A percentile compares a stretch with the other conserved stretches of the same genome.
Evolutionary conservation across 2,797 vertebrate genomes (phyloP).

Genomic region (Rhinogobio ventralis): DNA sequence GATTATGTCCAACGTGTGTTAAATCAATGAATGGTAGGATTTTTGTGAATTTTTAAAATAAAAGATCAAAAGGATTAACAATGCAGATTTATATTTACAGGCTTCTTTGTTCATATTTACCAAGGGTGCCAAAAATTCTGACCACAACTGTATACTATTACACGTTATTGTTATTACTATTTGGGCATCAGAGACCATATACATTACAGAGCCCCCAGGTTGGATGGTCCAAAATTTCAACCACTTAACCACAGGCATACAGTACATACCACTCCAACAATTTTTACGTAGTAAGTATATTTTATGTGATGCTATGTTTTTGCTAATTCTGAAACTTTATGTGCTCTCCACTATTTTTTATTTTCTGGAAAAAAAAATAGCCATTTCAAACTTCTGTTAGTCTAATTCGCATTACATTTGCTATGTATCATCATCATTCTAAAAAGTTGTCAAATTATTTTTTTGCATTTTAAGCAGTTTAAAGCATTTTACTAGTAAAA

Average conservation of each 20-base stretch:
- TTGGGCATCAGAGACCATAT: neutral
- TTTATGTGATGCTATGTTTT: neutral
- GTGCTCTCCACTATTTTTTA: neutral
- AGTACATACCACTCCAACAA: neutral
- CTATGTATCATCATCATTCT: neutral
- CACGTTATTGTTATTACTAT: neutral
- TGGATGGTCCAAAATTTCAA: neutral
- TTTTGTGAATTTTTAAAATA: too few relatives aligned
- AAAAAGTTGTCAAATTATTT: neutral
- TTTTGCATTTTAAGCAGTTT: neutral
- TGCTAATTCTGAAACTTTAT: neutral
- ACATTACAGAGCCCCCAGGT: neutral
- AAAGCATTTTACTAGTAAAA: neutral
- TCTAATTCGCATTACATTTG: neutral
- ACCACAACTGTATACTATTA: neutral
- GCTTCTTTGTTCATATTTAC: too few relatives aligned
- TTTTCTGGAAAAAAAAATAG: neutral
- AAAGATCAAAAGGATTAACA: too few relatives aligned
- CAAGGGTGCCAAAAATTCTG: too few relatives aligned
- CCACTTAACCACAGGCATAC: neutral
- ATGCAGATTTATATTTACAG: too few relatives aligned
- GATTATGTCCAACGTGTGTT: too few relatives aligned
- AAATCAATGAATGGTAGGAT: too few relatives aligned
- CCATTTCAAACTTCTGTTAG: neutral
- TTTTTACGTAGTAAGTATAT: neutral